These are phyloP conservation scores for Netelia virgata DNA, from an alignment of 2,888 invertebrate species.

Conservation along the genomic window DNA sequence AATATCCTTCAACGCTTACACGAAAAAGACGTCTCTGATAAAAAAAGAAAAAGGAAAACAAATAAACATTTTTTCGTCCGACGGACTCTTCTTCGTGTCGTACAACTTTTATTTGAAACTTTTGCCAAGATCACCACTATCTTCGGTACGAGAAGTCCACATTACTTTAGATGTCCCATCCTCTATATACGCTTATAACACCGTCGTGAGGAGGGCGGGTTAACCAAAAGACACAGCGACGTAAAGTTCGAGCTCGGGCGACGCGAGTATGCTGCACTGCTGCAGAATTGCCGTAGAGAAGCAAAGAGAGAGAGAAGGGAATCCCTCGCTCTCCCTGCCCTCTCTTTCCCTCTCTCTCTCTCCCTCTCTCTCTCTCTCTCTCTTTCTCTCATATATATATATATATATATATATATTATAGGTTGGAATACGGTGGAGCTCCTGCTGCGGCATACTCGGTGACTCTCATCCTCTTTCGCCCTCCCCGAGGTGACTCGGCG, in stretches of 20 bases:
- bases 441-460: not conserved
- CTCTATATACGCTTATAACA: not conserved
- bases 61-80: too few relatives aligned
- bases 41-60: too few relatives aligned
- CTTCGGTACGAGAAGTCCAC: too few relatives aligned
- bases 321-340: not conserved
- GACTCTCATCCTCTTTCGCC: not conserved
- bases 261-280: constrained; percentile 55
- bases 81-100: too few relatives aligned
- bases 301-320: constrained; percentile 36
- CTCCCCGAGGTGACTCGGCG: constrained; percentile 5
- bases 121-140: too few relatives aligned
- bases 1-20: too few relatives aligned
- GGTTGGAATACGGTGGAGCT: not conserved
- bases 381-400: constrained; percentile 24
- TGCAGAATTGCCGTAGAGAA: constrained; percentile 66
- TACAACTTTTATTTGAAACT: too few relatives aligned
- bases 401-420: not conserved
- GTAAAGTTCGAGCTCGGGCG: constrained; percentile 56
- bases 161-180: too few relatives aligned
- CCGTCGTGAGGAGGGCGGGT: constrained; percentile 31
- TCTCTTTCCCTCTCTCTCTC: not conserved
- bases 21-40: too few relatives aligned
- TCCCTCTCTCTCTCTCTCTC: not conserved
- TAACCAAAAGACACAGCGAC: constrained; percentile 68